phyloP scores from a whole-genome alignment of 1,140 invertebrate species.

The Vollenhovia emeryi region DNA sequence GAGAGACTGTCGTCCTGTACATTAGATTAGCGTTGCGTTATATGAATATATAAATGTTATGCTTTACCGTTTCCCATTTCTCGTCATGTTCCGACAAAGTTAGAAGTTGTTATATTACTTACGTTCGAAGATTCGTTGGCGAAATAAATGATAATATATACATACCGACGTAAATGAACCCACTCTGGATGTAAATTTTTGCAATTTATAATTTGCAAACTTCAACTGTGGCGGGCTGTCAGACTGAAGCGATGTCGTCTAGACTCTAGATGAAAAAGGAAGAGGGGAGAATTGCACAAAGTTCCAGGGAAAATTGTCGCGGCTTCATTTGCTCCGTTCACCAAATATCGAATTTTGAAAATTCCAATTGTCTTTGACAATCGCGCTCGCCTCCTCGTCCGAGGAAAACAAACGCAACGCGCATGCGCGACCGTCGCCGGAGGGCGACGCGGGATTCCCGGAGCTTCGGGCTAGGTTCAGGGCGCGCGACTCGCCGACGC shows the following conservation, averaged over 20 bases:
- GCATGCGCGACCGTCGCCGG: background rate
- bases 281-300: background rate
- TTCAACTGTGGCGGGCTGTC: background rate
- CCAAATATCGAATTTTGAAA: background rate
- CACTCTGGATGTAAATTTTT: background rate
- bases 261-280: background rate
- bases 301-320: background rate
- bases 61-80: background rate
- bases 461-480: background rate
- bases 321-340: background rate
- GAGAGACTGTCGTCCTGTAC: background rate
- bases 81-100: background rate
- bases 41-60: background rate
- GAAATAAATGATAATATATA: slow-evolving; percentile 18
- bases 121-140: background rate
- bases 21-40: background rate
- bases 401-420: background rate
- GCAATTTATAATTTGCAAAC: background rate
- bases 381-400: too few species aligned
- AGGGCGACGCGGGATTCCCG: background rate
- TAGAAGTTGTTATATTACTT: background rate
- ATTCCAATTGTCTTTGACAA: background rate
- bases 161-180: background rate
- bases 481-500: background rate
- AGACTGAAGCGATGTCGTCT: too few species aligned